phyloP scores from a whole-genome alignment of 2,888 invertebrate genomes.

The Andrena hattorfiana region DNA sequence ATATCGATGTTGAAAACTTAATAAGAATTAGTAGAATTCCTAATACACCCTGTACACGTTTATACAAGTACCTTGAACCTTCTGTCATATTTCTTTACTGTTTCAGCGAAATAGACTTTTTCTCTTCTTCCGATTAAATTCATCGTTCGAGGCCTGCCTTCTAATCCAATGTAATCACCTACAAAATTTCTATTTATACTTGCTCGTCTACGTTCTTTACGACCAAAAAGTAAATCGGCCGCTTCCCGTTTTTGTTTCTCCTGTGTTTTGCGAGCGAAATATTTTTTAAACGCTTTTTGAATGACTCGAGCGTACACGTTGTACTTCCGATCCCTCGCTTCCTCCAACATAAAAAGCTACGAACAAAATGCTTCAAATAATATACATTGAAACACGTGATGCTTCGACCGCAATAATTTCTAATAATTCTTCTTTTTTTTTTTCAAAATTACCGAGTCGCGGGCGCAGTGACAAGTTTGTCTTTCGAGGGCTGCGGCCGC shows the following conservation, averaged over 20 bases:
- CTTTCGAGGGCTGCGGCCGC: too few species aligned
- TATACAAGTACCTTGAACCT: slow-evolving; percentile 87
- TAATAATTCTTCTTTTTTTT: too few species aligned
- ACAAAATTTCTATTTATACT: slow-evolving; percentile 89
- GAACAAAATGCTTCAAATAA: slow-evolving; percentile 49
- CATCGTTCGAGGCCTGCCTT: slow-evolving; percentile 87
- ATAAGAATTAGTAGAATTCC: too few species aligned
- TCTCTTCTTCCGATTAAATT: slow-evolving; percentile 88
- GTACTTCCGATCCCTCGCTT: slow-evolving; percentile 88
- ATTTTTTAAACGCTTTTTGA: slow-evolving; percentile 89
- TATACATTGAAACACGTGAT: neutral
- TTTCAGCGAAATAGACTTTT: slow-evolving; percentile 88
- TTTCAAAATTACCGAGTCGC: too few species aligned
- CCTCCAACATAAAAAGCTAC: slow-evolving; percentile 89
- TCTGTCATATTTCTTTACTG: slow-evolving; percentile 89
- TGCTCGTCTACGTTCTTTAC: slow-evolving; percentile 88
- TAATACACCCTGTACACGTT: too few species aligned
- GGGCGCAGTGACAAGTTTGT: too few species aligned
- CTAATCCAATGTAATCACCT: slow-evolving; percentile 90
- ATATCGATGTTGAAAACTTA: too few species aligned
- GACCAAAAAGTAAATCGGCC: slow-evolving; percentile 85
- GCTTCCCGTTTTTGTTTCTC: slow-evolving; percentile 87
- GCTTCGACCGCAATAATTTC: neutral
- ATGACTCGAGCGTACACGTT: slow-evolving; percentile 88
- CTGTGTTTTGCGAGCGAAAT: slow-evolving; percentile 87